A percentile compares a stretch with the other conserved stretches of the same genome.
Conservation (phyloP, 2,888 invertebrate species). For the Eristalinus sepulchralis region DNA sequence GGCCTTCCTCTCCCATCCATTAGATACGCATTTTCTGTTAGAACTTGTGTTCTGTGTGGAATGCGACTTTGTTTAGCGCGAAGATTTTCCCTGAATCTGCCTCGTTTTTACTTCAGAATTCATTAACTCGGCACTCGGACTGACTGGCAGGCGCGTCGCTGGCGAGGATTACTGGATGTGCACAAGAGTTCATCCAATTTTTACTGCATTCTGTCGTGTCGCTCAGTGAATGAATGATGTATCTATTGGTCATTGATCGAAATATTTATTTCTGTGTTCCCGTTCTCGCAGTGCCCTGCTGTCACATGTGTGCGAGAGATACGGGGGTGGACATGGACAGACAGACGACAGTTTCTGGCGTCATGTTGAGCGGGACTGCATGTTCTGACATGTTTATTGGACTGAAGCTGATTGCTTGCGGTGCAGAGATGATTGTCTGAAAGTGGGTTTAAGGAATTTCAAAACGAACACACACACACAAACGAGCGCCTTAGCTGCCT, state of each 20-base stretch:
- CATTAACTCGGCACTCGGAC: not conserved
- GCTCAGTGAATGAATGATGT: conserved; percentile 24
- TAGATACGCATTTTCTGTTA: not conserved
- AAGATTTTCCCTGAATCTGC: not conserved
- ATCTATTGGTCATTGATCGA: conserved; percentile 50
- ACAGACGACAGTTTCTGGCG: not conserved
- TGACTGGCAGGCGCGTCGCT: not conserved
- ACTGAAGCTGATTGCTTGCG: conserved; percentile 11
- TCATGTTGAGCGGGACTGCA: conserved; percentile 38
- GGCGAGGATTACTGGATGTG: not conserved
- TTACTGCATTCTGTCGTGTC: not conserved
- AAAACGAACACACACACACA: not conserved
- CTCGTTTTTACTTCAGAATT: not conserved
- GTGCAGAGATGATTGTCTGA: not conserved
- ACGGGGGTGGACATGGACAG: not conserved
- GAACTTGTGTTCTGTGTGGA: not conserved
- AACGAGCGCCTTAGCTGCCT: not conserved
- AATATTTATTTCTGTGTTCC: conserved; percentile 11
- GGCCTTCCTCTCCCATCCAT: not conserved
- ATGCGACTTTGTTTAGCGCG: not conserved
- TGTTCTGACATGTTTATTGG: conserved; percentile 46
- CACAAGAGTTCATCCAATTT: conserved; percentile 1
- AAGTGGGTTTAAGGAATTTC: conserved; percentile 5
- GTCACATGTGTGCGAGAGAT: conserved; percentile 26
- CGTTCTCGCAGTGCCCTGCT: conserved; percentile 1